Base-by-base conservation (phyloP, 2,888 invertebrate genomes). In the Thereva unica region DNA sequence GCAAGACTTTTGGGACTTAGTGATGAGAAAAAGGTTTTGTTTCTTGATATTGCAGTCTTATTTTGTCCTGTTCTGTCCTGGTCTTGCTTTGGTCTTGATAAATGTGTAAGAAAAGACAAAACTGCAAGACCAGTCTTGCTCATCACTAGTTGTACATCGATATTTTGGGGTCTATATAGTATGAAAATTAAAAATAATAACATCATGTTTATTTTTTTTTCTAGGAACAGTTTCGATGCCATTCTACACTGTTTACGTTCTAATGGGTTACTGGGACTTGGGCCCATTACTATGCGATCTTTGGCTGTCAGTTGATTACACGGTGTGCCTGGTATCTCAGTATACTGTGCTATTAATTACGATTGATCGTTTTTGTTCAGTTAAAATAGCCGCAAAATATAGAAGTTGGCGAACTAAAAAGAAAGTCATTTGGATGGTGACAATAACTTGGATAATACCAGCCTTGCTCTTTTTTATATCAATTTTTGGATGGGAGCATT, bases 401-500 rank as follows among this genome's bases (percentile, higher is more conserved):
- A 86, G 98, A 71, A 91, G 93, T 74, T 99, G 99, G 99, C 85
- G 97, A 34, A 97, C 97, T 4, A 94, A 96, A 76, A 89, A 89
- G 70, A 88, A 93, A 73, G 97, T 97, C 9, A 89, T 96, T 69
- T 92, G 92, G 86, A 96, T 97, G 94, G 94, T 97, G 1, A 91
- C 93, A 4, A 90, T 95, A 52, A 97, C 96, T 0, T 98, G 97
- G 97, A 92, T 97, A 64, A 91, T 99, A 73, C 99, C 99, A 54
- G 93, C 95, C 1, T 83, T 97, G 67, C 84, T 99, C 7, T 99
- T 99, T 82, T 98, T 98, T 82, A 95, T 95, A 72, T 95, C 96
- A 70, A 98, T 99, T 73, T 97, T 99, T 77, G 98, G 98, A 50
- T 99, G 98, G 97, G 97, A 97, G 78, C 95, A 96, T 79, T 98